These are phyloP conservation scores for Chymomyza costata DNA, from an alignment of 1,140 invertebrate genomes.

Conservation along the genomic window DNA sequence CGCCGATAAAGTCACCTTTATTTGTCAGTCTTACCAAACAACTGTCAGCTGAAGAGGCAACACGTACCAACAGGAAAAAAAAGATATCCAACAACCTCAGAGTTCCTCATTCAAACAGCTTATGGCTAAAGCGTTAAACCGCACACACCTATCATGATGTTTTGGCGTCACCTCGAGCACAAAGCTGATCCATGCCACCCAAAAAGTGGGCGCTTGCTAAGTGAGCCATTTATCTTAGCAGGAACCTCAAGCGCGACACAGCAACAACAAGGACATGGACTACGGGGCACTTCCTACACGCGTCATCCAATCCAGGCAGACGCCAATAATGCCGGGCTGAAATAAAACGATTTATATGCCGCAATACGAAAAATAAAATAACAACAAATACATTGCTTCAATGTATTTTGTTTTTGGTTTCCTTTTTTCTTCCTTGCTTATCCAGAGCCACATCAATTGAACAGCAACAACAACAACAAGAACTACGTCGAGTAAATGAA, in stretches of 20 bases:
- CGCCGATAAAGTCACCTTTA: constrained; percentile 65
- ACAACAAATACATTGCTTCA: constrained; percentile 29
- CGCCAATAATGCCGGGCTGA: constrained; percentile 58
- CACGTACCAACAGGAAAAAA: no score
- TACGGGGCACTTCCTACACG: constrained; percentile 58
- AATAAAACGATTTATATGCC: constrained; percentile 74
- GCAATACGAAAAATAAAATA: constrained; percentile 39
- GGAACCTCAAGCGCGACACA: constrained; percentile 71
- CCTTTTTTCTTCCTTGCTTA: no score
- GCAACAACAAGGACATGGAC: constrained; percentile 38
- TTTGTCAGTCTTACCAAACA: constrained; percentile 61
- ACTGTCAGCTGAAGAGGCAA: constrained; percentile 31
- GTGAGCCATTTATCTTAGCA: constrained; percentile 74
- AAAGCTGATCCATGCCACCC: constrained; percentile 3
- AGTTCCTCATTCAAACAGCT: not conserved
- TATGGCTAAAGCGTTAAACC: constrained; percentile 60
- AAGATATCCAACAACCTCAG: no score
- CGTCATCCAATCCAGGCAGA: constrained; percentile 64
- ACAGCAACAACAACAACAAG: constrained; percentile 33
- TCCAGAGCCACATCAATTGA: constrained; percentile 64
- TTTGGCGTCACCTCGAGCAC: constrained; percentile 36
- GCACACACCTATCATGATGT: constrained; percentile 62
- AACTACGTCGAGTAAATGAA: constrained; percentile 56
- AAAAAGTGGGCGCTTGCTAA: constrained; percentile 43
- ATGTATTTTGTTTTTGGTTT: constrained; percentile 32